phyloP scores from a whole-genome alignment of 2,888 invertebrate species.

The Tuta absoluta region DNA sequence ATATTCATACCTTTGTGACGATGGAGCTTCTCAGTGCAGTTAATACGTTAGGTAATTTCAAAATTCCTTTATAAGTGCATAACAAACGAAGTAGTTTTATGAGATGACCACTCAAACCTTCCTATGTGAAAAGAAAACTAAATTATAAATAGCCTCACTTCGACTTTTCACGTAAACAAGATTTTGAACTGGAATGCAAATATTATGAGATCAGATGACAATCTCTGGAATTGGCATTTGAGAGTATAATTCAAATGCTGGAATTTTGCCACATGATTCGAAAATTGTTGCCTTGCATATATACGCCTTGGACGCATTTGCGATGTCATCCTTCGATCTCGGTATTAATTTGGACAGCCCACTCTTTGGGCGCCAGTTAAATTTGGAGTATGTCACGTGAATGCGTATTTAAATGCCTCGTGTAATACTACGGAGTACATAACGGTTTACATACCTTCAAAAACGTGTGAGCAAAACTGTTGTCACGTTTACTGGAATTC shows the following conservation, averaged over 20 bases:
- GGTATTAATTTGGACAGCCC: slow-evolving; percentile 48
- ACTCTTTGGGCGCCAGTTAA: slow-evolving; percentile 46
- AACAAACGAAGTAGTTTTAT: neutral
- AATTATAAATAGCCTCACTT: neutral
- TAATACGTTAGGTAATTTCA: neutral
- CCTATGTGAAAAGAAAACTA: neutral
- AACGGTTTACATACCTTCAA: too few species aligned
- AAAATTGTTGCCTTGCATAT: neutral
- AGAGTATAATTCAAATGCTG: slow-evolving; percentile 21
- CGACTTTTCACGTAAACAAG: slow-evolving; percentile 3
- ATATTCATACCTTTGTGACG: neutral
- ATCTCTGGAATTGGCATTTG: slow-evolving; percentile 10
- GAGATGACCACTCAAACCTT: neutral
- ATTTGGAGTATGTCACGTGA: slow-evolving; percentile 46
- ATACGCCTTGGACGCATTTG: slow-evolving; percentile 36
- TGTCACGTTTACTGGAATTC: too few species aligned
- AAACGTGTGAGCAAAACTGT: too few species aligned
- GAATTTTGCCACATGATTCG: slow-evolving; percentile 29
- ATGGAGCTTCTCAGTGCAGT: neutral
- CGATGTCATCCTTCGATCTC: slow-evolving; percentile 44
- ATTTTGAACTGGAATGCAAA: slow-evolving; percentile 26
- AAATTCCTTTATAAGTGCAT: neutral
- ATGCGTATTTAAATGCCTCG: slow-evolving; percentile 40
- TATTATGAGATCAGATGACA: slow-evolving; percentile 4
- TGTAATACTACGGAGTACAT: slow-evolving; percentile 14